Conservation (phyloP, 2,888 invertebrate species). For the Seladonia tumulorum region DNA sequence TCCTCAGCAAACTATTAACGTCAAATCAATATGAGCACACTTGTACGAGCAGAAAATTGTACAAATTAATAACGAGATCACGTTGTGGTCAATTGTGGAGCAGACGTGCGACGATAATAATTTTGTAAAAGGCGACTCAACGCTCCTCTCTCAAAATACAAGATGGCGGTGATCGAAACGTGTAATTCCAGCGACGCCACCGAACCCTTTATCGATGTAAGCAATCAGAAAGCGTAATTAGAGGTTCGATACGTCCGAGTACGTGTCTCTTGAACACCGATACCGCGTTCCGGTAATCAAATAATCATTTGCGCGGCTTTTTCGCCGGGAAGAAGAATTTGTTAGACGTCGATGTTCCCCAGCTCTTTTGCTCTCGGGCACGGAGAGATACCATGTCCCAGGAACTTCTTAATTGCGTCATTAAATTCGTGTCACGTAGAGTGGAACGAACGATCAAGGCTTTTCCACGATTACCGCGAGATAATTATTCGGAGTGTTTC, state of each 20-base stretch:
- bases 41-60: neutral
- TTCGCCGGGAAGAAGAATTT: neutral
- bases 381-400: neutral
- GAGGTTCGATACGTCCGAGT: neutral
- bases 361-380: neutral
- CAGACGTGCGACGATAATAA: too few species aligned
- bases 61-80: neutral
- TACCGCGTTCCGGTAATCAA: neutral
- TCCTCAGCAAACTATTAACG: neutral
- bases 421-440: slow-evolving; percentile 38
- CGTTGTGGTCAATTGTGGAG: neutral
- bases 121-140: neutral
- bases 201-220: neutral
- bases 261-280: neutral
- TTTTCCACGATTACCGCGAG: slow-evolving; percentile 37
- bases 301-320: neutral
- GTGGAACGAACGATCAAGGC: slow-evolving; percentile 9
- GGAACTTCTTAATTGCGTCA: slow-evolving; percentile 36
- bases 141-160: neutral
- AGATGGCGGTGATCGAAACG: neutral
- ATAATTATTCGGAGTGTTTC: slow-evolving; percentile 30
- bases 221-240: neutral
- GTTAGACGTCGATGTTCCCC: neutral
- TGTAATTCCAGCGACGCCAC: neutral
- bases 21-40: neutral